These are phyloP conservation scores for Cheiracanthium punctorium DNA, from an alignment of 2,888 invertebrate genomes.

Conservation along the genomic window DNA sequence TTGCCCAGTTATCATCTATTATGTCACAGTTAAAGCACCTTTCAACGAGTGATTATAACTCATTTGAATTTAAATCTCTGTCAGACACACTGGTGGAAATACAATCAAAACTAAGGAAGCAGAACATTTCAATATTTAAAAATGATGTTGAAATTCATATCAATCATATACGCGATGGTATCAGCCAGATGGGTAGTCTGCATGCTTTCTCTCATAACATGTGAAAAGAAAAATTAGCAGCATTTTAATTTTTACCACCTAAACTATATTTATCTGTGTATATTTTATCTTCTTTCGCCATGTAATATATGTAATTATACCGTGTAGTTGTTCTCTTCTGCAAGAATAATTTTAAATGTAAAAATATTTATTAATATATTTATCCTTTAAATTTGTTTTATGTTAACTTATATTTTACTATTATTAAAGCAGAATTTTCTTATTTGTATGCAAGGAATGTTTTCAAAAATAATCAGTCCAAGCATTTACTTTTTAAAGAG, in stretches of 20 bases:
- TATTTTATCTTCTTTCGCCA: background rate
- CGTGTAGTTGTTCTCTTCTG: background rate
- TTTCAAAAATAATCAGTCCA: background rate
- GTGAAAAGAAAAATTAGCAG: conserved; percentile 5
- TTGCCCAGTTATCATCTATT: conserved; percentile 91
- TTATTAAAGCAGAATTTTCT: no score
- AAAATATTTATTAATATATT: background rate
- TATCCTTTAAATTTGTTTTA: background rate
- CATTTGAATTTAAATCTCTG: conserved; percentile 91
- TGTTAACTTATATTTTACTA: background rate
- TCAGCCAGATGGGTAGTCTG: conserved; percentile 72
- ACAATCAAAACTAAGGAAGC: conserved; percentile 84
- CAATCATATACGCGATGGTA: conserved; percentile 84
- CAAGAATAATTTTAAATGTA: background rate
- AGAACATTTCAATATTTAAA: conserved; percentile 82
- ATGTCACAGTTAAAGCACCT: conserved; percentile 85
- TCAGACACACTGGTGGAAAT: conserved; percentile 94
- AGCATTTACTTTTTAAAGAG: background rate
- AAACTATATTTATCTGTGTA: background rate
- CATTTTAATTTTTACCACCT: no score
- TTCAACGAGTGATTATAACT: conserved; percentile 80
- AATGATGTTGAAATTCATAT: conserved; percentile 93
- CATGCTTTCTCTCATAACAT: conserved; percentile 71
- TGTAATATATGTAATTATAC: background rate
- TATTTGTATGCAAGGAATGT: background rate